Evolutionary conservation across 2,888 invertebrate genomes (phyloP).

Genomic region (Apamea crenata): DNA sequence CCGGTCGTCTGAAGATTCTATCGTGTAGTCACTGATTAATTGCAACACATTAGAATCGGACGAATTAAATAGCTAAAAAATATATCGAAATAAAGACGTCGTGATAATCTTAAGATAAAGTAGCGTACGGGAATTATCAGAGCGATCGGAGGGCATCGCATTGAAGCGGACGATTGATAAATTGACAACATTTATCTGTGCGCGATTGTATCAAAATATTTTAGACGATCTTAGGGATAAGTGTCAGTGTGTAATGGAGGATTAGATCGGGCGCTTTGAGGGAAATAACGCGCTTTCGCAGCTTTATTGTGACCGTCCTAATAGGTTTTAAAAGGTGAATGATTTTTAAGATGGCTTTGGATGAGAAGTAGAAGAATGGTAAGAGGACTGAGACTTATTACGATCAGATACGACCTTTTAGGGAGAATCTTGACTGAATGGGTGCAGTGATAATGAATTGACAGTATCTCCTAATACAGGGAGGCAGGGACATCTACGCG

Average conservation of each 20-base stretch:
- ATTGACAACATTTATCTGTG: constrained; percentile 87
- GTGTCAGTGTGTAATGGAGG: constrained; percentile 85
- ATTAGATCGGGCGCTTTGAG: constrained; percentile 72
- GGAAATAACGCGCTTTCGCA: constrained; percentile 69
- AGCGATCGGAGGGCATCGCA: constrained; percentile 77
- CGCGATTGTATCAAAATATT: constrained; percentile 90
- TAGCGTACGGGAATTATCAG: constrained; percentile 82
- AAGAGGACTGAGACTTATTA: constrained; percentile 16
- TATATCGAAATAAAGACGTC: constrained; percentile 85
- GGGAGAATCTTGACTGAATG: neutral
- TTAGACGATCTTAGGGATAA: constrained; percentile 85
- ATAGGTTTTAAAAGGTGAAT: constrained; percentile 52
- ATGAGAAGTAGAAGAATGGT: constrained; percentile 7
- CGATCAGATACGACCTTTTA: neutral
- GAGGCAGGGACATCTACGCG: too few species aligned
- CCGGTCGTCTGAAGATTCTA: constrained; percentile 67
- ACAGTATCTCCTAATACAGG: neutral
- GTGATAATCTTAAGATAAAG: constrained; percentile 87
- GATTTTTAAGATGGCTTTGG: constrained; percentile 30
- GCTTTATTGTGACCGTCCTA: constrained; percentile 58
- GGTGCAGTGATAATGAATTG: neutral
- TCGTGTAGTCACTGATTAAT: constrained; percentile 70
- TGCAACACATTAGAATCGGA: constrained; percentile 78
- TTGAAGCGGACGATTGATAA: constrained; percentile 81
- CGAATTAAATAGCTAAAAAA: constrained; percentile 76